A percentile compares a stretch with the other conserved stretches of the same genome.
Conservation (phyloP, 2,888 invertebrate genomes). For the Nezara viridula region DNA sequence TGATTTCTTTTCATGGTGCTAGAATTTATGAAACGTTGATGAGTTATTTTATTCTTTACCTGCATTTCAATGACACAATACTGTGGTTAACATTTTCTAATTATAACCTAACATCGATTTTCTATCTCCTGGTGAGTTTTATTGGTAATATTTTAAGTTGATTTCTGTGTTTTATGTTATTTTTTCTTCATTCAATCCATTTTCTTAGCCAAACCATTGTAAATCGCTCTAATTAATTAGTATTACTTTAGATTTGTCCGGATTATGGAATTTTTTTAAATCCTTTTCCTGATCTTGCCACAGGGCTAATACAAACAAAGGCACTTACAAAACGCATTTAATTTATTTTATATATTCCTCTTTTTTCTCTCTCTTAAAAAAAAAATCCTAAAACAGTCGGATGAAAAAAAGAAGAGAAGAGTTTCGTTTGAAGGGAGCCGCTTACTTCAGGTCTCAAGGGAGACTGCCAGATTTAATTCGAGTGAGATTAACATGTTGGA, state of each 20-base stretch:
- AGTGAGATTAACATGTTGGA: conserved; percentile 16
- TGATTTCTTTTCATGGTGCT: too few species aligned
- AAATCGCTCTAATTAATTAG: background rate
- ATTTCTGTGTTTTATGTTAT: too few species aligned
- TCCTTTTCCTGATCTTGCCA: background rate
- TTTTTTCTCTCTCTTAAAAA: background rate
- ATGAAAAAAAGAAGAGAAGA: background rate
- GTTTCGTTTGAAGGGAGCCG: background rate
- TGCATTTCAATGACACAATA: too few species aligned
- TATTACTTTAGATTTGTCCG: background rate
- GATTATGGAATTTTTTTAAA: background rate
- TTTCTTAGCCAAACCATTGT: background rate
- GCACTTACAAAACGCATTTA: background rate
- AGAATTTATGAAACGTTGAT: too few species aligned
- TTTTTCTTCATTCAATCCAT: too few species aligned
- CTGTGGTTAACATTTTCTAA: too few species aligned
- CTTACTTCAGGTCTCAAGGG: background rate
- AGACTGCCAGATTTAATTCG: background rate
- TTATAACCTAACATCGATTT: too few species aligned
- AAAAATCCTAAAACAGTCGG: background rate
- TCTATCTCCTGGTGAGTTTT: too few species aligned
- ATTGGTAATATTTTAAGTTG: too few species aligned
- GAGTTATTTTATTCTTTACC: too few species aligned
- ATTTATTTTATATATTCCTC: background rate
- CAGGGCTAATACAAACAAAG: background rate